A percentile compares a stretch with the other conserved stretches of the same genome.
Conservation (phyloP, 1,140 invertebrate genomes). For the Hesperophylax magnus region DNA sequence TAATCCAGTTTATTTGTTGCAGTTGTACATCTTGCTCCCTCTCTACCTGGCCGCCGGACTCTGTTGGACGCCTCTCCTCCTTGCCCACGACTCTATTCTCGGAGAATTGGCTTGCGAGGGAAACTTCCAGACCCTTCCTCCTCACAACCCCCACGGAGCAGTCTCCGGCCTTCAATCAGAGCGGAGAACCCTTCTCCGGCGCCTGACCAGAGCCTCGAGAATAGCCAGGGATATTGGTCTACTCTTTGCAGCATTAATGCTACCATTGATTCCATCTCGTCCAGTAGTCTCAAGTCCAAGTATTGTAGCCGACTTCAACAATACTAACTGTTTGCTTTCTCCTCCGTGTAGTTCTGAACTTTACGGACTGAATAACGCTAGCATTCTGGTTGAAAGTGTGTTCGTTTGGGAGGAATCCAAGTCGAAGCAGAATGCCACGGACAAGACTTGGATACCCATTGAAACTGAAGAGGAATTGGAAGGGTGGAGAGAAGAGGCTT, state of each 20-base stretch:
- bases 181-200: slow-evolving; percentile 63
- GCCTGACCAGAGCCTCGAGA: slow-evolving; percentile 65
- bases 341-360: slow-evolving; percentile 22
- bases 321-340: background rate
- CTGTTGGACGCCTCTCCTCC: slow-evolving; percentile 67
- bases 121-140: slow-evolving; percentile 65
- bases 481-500: slow-evolving; percentile 62
- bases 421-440: slow-evolving; percentile 32
- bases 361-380: background rate
- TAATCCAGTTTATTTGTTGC: background rate
- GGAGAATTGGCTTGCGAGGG: slow-evolving; percentile 72
- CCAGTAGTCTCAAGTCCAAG: background rate
- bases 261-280: slow-evolving; percentile 60
- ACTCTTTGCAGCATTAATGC: slow-evolving; percentile 65
- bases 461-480: slow-evolving; percentile 52
- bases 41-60: slow-evolving; percentile 75
- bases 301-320: slow-evolving; percentile 14
- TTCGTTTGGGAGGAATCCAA: slow-evolving; percentile 27
- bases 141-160: slow-evolving; percentile 61
- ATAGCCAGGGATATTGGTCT: slow-evolving; percentile 75
- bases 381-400: slow-evolving; percentile 2
- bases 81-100: slow-evolving; percentile 71
- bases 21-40: slow-evolving; percentile 71
- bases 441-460: slow-evolving; percentile 39
- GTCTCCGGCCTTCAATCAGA: slow-evolving; percentile 64